Evolutionary conservation across 2,113 vertebrate genomes (phyloP), one percentile per base, ranked within the genome.

Genomic region (Macroglossus sobrinus): DNA sequence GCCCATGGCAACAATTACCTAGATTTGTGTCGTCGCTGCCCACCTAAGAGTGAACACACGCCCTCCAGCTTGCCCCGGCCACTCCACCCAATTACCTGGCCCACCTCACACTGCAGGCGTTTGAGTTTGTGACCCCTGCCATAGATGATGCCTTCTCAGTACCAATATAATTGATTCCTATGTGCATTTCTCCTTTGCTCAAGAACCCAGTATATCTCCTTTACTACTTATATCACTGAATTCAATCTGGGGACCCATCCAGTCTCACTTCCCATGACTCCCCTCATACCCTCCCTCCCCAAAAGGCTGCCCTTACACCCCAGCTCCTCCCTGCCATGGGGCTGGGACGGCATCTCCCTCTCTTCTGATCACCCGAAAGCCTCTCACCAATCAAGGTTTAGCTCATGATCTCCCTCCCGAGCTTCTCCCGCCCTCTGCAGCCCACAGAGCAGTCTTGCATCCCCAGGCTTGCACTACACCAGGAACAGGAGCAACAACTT

Each of bases 1-100:
- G 2, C 19, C 26, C 15, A 0, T 28, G 40, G 35, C 18, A 45
- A 1, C 15, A 28, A 28, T 0, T 13, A 35, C 55, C 53, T 0
- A 0, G 35, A 55, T n/a, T 22, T 45, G 53, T 16, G 40, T 1
- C n/a, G n/a, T 30, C 22, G 33, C 47, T 38, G 47, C 66, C 13
- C 16, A 2, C 9, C 22, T 19, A 4, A 7, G 59, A 22, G 33
- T 19, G 19, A 28, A n/a, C 40, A 13, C 2, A 0, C 4, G 7
- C 18, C 26, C 43, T 53, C 43, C 19, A 24, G 33, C 35, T 64
- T n/a, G 12, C 78, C 11, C 18, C 15, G 2, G 50, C 7, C 4
- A 10, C 84, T 22, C 38, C 45, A 2, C 16, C 10, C 10, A 4
- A 3, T 4, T 30, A 21, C 14, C 16, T 59, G 40, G 43, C 28